Base-by-base conservation (phyloP, 2,797 vertebrate species). In the Aplochiton taeniatus region DNA sequence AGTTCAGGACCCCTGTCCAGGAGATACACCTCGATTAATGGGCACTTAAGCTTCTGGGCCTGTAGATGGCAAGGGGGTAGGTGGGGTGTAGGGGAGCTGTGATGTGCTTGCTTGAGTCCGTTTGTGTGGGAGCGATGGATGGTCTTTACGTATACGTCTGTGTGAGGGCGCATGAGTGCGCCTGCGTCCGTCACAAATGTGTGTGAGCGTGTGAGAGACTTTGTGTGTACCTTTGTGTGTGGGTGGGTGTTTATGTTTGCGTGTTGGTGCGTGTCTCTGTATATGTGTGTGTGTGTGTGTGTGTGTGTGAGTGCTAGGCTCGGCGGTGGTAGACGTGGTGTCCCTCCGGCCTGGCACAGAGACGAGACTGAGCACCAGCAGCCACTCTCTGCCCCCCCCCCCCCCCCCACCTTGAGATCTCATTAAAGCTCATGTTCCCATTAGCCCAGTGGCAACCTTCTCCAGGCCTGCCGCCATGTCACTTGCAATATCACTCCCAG, bases 401-500 rank as follows among this genome's bases (percentile, higher is more conserved):
- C 56, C n/a, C 81, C 79, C 84, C 48, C 79, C 76, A 88, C 85
- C 91, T 75, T 78, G 91, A 92, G 92, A 92, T 84, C 92, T 93
- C 91, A 92, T 93, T 93, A 93, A 80, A 77, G 81, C 83, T 87
- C 76, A 77, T 90, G 90, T 89, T 81, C 89, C 85, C 88, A 90
- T 92, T 91, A 92, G 88, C 90, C 88, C 82, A 72, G 83, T 85
- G 79, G 87, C 91, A 91, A 90, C 91, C 91, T 92, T 90, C 87
- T 81, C 77, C 79, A 76, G 84, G 83, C 83, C 83, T 69, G 70
- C 57, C 65, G 55, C 79, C 77, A 83, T 80, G 83, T 90, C 88
- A 79, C 75, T 84, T 82, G 74, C 80, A 76, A 83, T 87, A 83
- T 85, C 81, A 83, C 84, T 86, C 87, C 68, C 58, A 59, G 73